phyloP scores from a whole-genome alignment of 2,888 invertebrate species.

The Ametastegia equiseti region DNA sequence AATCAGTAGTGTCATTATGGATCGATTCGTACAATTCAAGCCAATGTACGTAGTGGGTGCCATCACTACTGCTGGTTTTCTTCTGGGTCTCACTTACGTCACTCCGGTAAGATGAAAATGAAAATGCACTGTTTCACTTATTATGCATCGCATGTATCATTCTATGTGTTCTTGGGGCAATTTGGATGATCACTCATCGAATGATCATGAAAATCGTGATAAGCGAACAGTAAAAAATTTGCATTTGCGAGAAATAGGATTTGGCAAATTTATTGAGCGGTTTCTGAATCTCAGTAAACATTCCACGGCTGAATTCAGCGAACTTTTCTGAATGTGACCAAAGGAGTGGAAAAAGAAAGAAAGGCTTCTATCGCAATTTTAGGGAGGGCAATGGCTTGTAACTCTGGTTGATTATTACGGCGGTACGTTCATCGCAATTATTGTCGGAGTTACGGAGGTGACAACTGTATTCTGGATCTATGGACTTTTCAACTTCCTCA shows the following conservation, averaged over 20 bases:
- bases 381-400: slow-evolving; percentile 87
- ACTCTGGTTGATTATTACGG: slow-evolving; percentile 87
- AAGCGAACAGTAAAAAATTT: no score
- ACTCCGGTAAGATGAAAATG: slow-evolving; percentile 82
- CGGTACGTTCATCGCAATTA: slow-evolving; percentile 85
- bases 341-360: background rate
- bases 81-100: slow-evolving; percentile 83
- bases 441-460: slow-evolving; percentile 82
- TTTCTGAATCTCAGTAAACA: no score
- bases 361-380: slow-evolving; percentile 56
- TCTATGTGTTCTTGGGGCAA: no score
- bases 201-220: no score
- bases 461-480: slow-evolving; percentile 87
- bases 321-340: background rate
- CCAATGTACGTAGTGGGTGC: slow-evolving; percentile 80
- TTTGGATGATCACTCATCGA: background rate
- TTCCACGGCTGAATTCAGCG: no score
- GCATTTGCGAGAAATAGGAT: no score
- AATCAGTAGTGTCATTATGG: slow-evolving; percentile 83
- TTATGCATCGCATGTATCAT: background rate
- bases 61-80: slow-evolving; percentile 79
- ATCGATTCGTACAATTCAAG: slow-evolving; percentile 81
- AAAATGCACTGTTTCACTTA: background rate
- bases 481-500: slow-evolving; percentile 81
- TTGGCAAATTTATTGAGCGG: no score